Conservation (phyloP, 2,888 invertebrate species). For the Drosophila infuscata region DNA sequence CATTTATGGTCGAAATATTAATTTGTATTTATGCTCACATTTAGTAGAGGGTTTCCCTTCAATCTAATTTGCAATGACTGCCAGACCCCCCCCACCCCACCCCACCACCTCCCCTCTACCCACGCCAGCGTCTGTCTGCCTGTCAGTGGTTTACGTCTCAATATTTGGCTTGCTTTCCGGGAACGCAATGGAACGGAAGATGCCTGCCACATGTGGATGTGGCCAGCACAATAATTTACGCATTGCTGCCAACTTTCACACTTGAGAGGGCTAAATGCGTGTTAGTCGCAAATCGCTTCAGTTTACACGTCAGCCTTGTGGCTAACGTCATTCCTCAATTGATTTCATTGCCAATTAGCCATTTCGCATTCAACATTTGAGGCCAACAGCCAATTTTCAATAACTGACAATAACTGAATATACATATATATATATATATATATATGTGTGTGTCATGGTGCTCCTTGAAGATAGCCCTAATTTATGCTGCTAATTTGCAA, state of each 20-base stretch:
- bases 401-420: neutral
- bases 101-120: neutral
- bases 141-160: constrained; percentile 11
- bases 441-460: neutral
- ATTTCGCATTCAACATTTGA: neutral
- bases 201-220: neutral
- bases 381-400: neutral
- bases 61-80: neutral
- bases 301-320: neutral
- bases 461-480: neutral
- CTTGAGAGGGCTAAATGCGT: neutral
- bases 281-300: neutral
- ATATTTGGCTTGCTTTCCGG: constrained; percentile 26
- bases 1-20: constrained; percentile 60
- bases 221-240: neutral
- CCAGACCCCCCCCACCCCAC: no score
- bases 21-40: constrained; percentile 55
- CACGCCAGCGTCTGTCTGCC: neutral
- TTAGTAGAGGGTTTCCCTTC: constrained; percentile 6
- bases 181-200: neutral
- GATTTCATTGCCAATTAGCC: neutral
- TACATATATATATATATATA: no score
- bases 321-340: neutral
- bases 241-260: constrained; percentile 12
- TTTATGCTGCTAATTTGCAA: neutral